Base-by-base conservation (phyloP, 1,140 invertebrate species). In the Yoshiicerus persimilis region DNA sequence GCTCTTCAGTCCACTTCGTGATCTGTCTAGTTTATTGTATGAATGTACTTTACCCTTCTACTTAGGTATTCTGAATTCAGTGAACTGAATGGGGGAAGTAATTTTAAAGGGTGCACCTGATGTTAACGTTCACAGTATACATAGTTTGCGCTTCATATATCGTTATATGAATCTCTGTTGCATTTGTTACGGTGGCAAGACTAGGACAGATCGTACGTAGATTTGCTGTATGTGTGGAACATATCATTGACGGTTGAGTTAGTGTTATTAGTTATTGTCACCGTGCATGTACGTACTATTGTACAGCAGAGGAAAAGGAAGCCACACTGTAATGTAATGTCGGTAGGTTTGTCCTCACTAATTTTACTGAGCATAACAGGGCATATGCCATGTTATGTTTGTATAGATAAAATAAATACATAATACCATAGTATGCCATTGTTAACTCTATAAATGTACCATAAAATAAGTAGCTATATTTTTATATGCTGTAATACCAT, bases 51-150 rank as follows among this genome's bases (percentile, higher is more conserved):
- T 80, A 34, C 75, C 75, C 34, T 80, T 80, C 75, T n/a, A n/a
- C 23, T 70, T 70, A n/a, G n/a, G n/a, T 80, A 32, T 80, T 80
- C 13, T 80, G 34, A 36, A 80, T 80, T 34, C 75, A 80, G 75
- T 38, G 34, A 80, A 80, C 75, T 80, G 75, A 80, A 80, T 80
- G 75, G 75, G 75, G 75, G 75, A 38, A 80, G 75, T 38, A n/a
- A 34, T 80, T 80, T 34, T 32, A 80, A 80, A 80, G 75, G 75
- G 75, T 80, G 75, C 75, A 80, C 75, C 75, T 80, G 75, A 80
- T 80, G 30, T 80, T 80, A 34, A 80, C 38, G 27, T 75, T 30
- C 30, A n/a, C 23, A 36, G 27, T 70, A 70, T 13, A 25, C 62
- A 11, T 70, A 70, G 66, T 70, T 70, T 70, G 30, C 25, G 20